These are phyloP conservation scores for Cephus sareptanus DNA, from an alignment of 2,888 invertebrate species.

Conservation along the genomic window DNA sequence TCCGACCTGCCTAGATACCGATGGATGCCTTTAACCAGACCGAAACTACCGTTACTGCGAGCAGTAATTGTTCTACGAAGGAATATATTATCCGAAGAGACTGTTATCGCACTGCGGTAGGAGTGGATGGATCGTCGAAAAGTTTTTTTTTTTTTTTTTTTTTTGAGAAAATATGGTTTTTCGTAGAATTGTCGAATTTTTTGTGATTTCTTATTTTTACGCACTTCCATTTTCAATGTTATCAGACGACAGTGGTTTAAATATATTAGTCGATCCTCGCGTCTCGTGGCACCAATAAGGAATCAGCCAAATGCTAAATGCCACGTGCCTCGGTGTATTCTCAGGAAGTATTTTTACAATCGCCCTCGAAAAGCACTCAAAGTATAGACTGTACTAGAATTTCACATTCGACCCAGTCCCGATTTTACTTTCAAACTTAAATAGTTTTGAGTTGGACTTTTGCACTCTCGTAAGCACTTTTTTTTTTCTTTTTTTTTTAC, in stretches of 20 bases:
- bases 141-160: background rate
- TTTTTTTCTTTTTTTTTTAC: background rate
- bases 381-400: background rate
- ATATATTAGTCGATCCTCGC: background rate
- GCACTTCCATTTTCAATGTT: too few species aligned
- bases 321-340: background rate
- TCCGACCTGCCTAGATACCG: slow-evolving; percentile 48
- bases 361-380: background rate
- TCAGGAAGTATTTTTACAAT: background rate
- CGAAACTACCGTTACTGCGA: slow-evolving; percentile 25
- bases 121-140: background rate
- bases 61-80: background rate
- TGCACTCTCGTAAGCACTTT: background rate
- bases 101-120: background rate
- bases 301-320: background rate
- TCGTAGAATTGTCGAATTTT: background rate
- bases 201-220: too few species aligned
- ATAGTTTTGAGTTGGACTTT: background rate
- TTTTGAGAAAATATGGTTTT: background rate
- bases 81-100: background rate
- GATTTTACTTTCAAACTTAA: background rate
- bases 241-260: too few species aligned
- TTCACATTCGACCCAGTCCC: background rate
- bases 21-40: slow-evolving; percentile 41
- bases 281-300: background rate